Percentiles rank a stretch among this genome's conserved stretches.
phyloP scores from a whole-genome alignment of 2,797 vertebrate genomes.

The Vultur gryphus region DNA sequence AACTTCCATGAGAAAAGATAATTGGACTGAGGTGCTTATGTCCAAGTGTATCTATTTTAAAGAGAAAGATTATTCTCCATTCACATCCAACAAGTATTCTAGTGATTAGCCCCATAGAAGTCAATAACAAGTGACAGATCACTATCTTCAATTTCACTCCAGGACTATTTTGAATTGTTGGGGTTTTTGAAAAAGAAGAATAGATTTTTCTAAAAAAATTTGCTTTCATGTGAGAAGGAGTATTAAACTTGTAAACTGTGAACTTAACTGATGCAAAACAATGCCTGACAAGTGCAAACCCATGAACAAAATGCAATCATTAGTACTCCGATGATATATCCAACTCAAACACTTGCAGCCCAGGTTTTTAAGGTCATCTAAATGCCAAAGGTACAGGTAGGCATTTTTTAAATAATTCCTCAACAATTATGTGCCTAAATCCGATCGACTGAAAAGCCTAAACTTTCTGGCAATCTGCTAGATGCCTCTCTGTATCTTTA shows the following conservation, averaged over 20 bases:
- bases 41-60: not conserved
- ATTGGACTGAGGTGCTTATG: not conserved
- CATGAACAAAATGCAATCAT: not conserved
- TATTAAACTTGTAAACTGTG: not conserved
- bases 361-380: not conserved
- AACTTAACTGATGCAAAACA: not conserved
- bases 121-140: not conserved
- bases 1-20: not conserved
- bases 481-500: not conserved
- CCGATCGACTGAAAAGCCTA: accelerated
- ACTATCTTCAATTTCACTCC: not conserved
- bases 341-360: not conserved
- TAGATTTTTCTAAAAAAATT: not conserved
- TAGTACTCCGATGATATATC: not conserved
- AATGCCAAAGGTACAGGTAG: not conserved
- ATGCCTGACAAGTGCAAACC: not conserved
- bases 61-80: not conserved
- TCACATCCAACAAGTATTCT: not conserved
- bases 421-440: not conserved
- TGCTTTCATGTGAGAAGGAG: not conserved
- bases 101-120: not conserved
- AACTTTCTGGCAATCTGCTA: not conserved
- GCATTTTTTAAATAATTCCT: not conserved
- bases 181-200: not conserved
- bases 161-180: not conserved